Evolutionary conservation across 2,797 vertebrate genomes (phyloP).

Genomic region (Aselliscus stoliczkanus): DNA sequence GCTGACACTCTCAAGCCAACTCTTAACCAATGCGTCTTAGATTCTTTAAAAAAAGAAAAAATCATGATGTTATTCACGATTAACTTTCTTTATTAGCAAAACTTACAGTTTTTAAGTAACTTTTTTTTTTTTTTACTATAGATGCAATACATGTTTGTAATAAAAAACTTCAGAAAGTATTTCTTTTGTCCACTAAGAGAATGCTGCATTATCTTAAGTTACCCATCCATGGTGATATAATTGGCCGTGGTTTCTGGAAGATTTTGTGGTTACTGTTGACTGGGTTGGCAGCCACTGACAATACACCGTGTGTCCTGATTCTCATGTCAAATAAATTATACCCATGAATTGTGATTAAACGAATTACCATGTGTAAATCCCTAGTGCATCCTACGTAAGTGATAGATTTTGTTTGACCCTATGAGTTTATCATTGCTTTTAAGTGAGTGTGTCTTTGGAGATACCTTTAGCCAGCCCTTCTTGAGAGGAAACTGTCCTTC

Average conservation of each 20-base stretch:
- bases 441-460: neutral
- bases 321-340: neutral
- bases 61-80: neutral
- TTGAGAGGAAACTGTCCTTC: neutral
- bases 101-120: neutral
- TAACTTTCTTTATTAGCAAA: neutral
- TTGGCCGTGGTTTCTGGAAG: neutral
- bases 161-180: neutral
- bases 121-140: neutral
- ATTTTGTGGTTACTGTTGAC: neutral
- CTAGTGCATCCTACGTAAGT: neutral
- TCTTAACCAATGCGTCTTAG: too few species aligned
- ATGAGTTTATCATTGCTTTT: neutral
- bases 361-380: neutral
- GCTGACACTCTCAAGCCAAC: too few species aligned
- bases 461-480: neutral
- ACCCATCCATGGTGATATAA: neutral
- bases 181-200: neutral
- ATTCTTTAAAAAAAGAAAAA: neutral
- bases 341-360: neutral
- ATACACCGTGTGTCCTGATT: neutral
- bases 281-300: neutral
- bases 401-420: neutral
- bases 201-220: neutral
- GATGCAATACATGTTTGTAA: neutral